Evolutionary conservation across 2,888 invertebrate genomes (phyloP).

Genomic region (Sminthurides aquaticus): DNA sequence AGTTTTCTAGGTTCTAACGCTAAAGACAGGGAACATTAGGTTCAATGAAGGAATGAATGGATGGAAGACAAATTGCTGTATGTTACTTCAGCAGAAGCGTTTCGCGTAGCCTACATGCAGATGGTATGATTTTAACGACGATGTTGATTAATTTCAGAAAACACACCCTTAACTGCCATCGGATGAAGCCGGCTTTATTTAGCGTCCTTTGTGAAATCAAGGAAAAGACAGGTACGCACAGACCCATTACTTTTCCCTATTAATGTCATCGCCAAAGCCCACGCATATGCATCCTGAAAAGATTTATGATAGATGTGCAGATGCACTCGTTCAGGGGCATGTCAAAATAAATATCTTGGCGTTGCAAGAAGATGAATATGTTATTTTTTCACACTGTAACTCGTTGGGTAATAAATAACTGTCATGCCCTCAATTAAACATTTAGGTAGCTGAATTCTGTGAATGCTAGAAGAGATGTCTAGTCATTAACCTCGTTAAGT

Average conservation of each 20-base stretch:
- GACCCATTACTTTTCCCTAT: too few species aligned
- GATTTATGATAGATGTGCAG: constrained; percentile 1
- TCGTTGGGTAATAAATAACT: constrained; percentile 11
- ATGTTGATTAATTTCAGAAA: too few species aligned
- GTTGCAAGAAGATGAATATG: background rate
- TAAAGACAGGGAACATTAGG: too few species aligned
- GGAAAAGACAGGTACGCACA: constrained; percentile 98
- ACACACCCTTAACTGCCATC: constrained; percentile 94
- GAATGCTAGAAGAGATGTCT: background rate
- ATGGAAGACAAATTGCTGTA: too few species aligned
- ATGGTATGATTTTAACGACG: too few species aligned
- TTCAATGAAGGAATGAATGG: too few species aligned
- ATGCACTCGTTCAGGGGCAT: constrained; percentile 5
- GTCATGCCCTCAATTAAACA: constrained; percentile 13
- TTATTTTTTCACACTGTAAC: constrained; percentile 1
- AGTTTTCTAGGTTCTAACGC: too few species aligned
- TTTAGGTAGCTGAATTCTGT: background rate
- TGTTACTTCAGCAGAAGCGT: too few species aligned
- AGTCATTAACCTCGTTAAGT: constrained; percentile 2
- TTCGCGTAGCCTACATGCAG: too few species aligned
- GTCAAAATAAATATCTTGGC: constrained; percentile 6
- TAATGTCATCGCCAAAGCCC: constrained; percentile 45
- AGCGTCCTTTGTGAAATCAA: constrained; percentile 98
- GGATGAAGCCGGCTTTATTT: constrained; percentile 98
- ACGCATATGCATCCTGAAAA: background rate